Evolutionary conservation across 2,888 invertebrate species (phyloP).

Genomic region (Subacronicta megacephala): DNA sequence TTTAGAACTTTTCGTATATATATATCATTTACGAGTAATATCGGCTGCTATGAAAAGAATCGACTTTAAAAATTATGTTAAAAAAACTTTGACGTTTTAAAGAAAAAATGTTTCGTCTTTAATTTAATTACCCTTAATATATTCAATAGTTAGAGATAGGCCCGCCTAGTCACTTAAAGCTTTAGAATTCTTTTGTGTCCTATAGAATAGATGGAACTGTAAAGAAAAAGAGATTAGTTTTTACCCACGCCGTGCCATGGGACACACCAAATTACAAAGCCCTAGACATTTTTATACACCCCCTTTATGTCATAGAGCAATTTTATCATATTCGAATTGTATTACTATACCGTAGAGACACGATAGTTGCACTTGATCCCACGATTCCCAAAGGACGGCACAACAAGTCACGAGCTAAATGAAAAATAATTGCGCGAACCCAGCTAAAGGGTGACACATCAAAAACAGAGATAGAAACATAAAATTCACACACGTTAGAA

Average conservation of each 20-base stretch:
- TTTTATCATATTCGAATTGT: slow-evolving; percentile 83
- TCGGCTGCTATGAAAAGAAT: no score
- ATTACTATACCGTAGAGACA: slow-evolving; percentile 71
- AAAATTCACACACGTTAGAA: slow-evolving; percentile 34
- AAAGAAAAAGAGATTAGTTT: no score
- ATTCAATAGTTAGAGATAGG: no score
- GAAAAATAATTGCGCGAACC: slow-evolving; percentile 84
- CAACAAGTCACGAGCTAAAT: slow-evolving; percentile 81
- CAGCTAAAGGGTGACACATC: slow-evolving; percentile 59
- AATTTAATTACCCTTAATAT: no score
- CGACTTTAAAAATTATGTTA: no score
- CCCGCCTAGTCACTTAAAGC: no score
- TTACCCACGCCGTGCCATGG: slow-evolving; percentile 57
- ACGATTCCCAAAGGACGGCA: slow-evolving; percentile 74
- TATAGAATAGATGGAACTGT: no score
- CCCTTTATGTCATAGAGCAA: slow-evolving; percentile 66
- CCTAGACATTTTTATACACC: slow-evolving; percentile 65
- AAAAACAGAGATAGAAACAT: slow-evolving; percentile 48
- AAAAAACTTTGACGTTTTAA: no score
- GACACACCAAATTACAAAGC: slow-evolving; percentile 75
- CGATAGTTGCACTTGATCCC: slow-evolving; percentile 77
- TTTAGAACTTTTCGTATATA: slow-evolving; percentile 55
- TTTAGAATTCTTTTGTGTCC: no score
- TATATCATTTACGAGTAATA: not conserved
- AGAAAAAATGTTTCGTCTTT: no score